These are phyloP conservation scores for Asarcornis scutulata DNA, from an alignment of 2,113 vertebrate species.

Conservation along the genomic window DNA sequence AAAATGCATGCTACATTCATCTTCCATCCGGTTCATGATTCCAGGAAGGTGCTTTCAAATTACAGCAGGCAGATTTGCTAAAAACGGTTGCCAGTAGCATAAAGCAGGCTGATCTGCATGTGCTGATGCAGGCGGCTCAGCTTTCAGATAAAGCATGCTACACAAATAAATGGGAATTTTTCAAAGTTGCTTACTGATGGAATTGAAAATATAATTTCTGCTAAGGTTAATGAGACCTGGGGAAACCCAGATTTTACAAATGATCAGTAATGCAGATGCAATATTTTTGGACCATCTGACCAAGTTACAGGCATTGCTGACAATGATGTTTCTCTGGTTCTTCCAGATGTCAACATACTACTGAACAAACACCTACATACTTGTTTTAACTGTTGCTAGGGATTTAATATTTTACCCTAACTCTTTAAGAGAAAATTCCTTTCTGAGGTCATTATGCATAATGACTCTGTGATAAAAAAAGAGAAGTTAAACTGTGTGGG, in stretches of 20 bases:
- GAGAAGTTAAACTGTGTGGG: neutral
- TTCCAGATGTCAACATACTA: neutral
- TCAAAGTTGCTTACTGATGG: neutral
- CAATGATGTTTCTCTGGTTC: neutral
- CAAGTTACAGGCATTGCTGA: neutral
- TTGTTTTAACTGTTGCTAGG: neutral
- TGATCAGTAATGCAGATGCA: neutral
- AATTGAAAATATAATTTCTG: neutral
- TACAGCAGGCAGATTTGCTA: neutral
- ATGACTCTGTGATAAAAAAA: neutral
- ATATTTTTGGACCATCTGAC: neutral
- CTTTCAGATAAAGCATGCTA: neutral
- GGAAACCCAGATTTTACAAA: neutral
- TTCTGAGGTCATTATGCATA: neutral
- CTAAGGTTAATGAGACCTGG: neutral
- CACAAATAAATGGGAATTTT: neutral
- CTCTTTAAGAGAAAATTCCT: neutral
- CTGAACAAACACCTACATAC: neutral
- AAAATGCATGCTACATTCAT: neutral
- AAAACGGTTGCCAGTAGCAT: fast-evolving
- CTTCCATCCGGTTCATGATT: neutral
- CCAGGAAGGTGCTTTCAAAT: neutral
- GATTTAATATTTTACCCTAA: neutral
- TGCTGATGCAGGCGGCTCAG: neutral
- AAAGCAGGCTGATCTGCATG: neutral